Percentiles rank a stretch among this genome's conserved stretches.
Conservation (phyloP, 2,888 invertebrate genomes). For the Cephus sareptanus region DNA sequence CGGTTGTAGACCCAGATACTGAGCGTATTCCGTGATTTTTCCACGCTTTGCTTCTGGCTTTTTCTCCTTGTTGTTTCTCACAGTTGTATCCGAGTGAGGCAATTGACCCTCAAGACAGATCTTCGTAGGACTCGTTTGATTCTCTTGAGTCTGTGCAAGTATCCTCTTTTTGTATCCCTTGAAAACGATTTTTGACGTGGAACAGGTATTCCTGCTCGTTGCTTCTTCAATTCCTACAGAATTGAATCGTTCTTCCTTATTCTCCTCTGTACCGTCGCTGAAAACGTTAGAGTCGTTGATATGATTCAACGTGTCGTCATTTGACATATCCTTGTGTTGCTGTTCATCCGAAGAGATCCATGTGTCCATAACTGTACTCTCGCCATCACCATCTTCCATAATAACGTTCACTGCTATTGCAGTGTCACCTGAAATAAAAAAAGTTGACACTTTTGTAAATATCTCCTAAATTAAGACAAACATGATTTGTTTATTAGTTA, state of each 20-base stretch:
- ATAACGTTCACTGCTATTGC: conserved; percentile 40
- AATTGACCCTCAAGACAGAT: neutral
- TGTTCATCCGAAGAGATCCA: conserved; percentile 36
- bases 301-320: conserved; percentile 27
- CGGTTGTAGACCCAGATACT: conserved; percentile 75
- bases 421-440: conserved; percentile 36
- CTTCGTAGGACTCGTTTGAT: conserved; percentile 13
- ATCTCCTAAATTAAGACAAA: neutral
- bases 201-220: conserved; percentile 26
- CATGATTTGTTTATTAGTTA: neutral
- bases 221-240: conserved; percentile 30
- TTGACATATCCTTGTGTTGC: conserved; percentile 8
- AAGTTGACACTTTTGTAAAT: neutral
- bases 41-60: conserved; percentile 46
- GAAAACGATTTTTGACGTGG: conserved; percentile 45
- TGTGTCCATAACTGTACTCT: conserved; percentile 52
- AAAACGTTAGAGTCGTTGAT: conserved; percentile 22
- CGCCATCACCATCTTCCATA: conserved; percentile 65
- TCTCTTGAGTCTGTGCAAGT: conserved; percentile 51
- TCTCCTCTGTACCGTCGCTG: conserved; percentile 28
- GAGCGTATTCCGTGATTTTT: conserved; percentile 73
- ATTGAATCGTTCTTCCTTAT: conserved; percentile 35
- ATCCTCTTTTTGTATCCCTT: conserved; percentile 59
- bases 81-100: neutral
- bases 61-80: conserved; percentile 35